phyloP scores from a whole-genome alignment of 1,140 invertebrate genomes.

The Nephila pilipes region DNA sequence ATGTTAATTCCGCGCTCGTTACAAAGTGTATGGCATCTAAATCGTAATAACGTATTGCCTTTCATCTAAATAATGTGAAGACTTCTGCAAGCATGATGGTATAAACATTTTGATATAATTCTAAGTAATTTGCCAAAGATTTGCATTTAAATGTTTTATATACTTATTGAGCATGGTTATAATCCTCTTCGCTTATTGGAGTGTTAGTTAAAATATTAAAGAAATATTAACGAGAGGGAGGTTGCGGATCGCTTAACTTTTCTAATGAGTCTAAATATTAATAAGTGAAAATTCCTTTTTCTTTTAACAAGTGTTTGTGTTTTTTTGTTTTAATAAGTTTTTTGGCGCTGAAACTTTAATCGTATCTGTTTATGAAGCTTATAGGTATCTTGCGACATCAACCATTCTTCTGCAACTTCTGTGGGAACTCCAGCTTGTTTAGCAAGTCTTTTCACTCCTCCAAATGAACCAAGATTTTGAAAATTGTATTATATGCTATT shows the following conservation, averaged over 20 bases:
- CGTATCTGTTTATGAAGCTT: neutral
- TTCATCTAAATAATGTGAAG: neutral
- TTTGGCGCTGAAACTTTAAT: neutral
- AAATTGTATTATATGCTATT: neutral
- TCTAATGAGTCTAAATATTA: neutral
- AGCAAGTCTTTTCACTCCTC: constrained; percentile 1
- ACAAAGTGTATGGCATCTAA: neutral
- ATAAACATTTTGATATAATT: neutral
- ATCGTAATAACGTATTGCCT: neutral
- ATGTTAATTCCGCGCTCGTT: neutral
- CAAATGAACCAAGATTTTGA: constrained; percentile 15
- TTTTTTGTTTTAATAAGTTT: neutral
- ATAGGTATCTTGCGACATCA: neutral
- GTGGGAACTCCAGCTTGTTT: neutral
- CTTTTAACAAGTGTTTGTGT: neutral
- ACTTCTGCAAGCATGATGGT: neutral
- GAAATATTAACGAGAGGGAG: neutral
- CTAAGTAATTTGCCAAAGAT: neutral
- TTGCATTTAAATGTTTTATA: neutral
- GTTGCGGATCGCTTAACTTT: neutral
- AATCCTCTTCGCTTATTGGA: neutral
- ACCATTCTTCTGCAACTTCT: neutral
- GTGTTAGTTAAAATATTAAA: neutral
- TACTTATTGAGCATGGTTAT: neutral
- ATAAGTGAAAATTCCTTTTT: neutral